phyloP scores from a whole-genome alignment of 1,140 invertebrate genomes.

The Ylistrum balloti region DNA sequence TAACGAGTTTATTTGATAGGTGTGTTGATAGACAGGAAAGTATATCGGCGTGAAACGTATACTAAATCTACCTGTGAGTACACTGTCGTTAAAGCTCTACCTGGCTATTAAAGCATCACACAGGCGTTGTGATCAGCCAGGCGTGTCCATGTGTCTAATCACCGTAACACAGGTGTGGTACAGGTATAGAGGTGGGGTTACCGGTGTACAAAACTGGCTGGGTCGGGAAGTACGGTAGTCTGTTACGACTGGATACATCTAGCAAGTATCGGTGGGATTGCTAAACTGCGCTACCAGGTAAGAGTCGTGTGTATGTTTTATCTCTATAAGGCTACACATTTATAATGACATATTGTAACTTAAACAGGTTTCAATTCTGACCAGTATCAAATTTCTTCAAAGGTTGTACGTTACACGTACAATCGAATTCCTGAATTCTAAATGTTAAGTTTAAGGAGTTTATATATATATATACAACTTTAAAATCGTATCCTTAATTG shows the following conservation, averaged over 20 bases:
- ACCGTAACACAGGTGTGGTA: not conserved
- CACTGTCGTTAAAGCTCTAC: not conserved
- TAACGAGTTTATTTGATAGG: not conserved
- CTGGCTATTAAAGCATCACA: conserved; percentile 23
- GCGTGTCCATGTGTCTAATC: not conserved
- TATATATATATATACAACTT: no score
- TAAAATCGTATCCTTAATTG: no score
- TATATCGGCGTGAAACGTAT: not conserved
- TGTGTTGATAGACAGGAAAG: not conserved
- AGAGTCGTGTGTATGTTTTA: not conserved
- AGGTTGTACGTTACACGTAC: no score
- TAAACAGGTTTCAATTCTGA: not conserved
- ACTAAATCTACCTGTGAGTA: not conserved
- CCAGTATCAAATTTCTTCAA: no score
- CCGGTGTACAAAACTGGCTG: conserved; percentile 41
- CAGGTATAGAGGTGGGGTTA: not conserved
- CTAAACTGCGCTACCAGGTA: conserved; percentile 52
- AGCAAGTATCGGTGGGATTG: conserved; percentile 46
- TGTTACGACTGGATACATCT: conserved; percentile 57
- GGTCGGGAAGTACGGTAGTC: not conserved
- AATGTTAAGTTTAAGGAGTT: no score
- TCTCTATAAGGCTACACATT: not conserved
- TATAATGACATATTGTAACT: no score
- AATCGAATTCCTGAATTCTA: no score
- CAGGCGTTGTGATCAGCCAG: not conserved